Conservation (phyloP, 2,113 vertebrate species). For the Epinephelus fuscoguttatus region DNA sequence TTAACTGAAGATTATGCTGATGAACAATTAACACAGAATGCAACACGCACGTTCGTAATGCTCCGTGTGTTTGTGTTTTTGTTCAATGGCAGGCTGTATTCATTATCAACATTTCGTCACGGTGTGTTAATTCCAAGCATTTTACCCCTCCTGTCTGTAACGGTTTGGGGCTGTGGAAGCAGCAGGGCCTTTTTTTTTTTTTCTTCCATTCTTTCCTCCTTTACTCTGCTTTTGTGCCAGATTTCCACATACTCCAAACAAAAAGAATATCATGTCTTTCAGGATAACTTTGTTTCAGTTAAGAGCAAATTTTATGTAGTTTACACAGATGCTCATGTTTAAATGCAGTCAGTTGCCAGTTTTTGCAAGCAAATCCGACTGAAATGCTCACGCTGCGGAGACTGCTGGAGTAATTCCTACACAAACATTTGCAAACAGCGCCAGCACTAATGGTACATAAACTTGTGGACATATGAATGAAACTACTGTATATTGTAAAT, state of each 20-base stretch:
- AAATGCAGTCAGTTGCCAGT: not conserved
- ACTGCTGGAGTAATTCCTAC: not conserved
- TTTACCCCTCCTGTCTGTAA: not conserved
- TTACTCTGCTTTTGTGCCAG: too few relatives aligned
- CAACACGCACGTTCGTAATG: not conserved
- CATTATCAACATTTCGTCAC: not conserved
- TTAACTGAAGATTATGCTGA: not conserved
- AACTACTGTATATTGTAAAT: not conserved
- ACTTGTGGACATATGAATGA: not conserved
- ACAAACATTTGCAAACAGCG: slow-evolving; percentile 14
- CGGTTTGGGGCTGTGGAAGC: not conserved
- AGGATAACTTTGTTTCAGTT: not conserved
- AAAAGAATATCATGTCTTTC: not conserved
- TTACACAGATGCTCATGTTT: slow-evolving; percentile 19
- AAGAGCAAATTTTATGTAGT: not conserved
- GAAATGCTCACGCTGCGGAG: not conserved
- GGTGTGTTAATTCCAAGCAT: slow-evolving; percentile 1
- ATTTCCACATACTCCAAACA: not conserved
- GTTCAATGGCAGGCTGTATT: not conserved
- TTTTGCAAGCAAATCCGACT: not conserved
- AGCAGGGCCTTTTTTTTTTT: not conserved
- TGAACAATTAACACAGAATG: not conserved
- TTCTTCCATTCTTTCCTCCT: not conserved
- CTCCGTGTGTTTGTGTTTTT: not conserved
- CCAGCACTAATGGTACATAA: slow-evolving; percentile 13